Percentiles rank a stretch among this genome's conserved stretches.
These are phyloP conservation scores for Calyptommatus sinebrachiatus DNA, from an alignment of 2,113 vertebrate species.

Conservation along the genomic window DNA sequence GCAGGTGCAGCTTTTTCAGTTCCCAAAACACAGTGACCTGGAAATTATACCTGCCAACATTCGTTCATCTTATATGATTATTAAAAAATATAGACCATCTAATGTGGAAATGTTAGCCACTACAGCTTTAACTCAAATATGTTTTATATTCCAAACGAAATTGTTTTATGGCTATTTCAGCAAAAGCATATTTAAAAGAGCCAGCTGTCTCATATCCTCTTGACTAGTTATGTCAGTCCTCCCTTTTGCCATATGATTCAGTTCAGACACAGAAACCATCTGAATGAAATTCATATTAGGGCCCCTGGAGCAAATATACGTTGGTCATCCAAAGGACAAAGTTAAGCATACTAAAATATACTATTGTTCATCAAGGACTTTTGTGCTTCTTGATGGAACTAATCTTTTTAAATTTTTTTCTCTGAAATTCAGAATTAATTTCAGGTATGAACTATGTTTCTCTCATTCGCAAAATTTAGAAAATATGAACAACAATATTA, in stretches of 20 bases:
- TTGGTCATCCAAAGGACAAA: slow-evolving; percentile 15
- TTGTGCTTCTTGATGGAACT: background rate
- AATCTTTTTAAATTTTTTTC: background rate
- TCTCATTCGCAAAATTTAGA: background rate
- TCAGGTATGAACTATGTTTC: background rate
- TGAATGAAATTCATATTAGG: slow-evolving; percentile 14
- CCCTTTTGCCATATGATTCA: slow-evolving; percentile 12
- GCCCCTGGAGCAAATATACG: background rate
- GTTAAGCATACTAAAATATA: slow-evolving; percentile 2
- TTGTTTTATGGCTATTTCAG: slow-evolving; percentile 2
- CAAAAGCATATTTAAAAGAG: slow-evolving; percentile 2
- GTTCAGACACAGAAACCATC: slow-evolving; percentile 9
- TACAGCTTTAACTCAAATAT: slow-evolving; percentile 3
- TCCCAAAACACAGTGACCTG: background rate
- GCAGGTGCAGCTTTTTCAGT: slow-evolving; percentile 10
- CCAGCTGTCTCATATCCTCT: slow-evolving; percentile 23
- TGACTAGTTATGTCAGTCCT: slow-evolving; percentile 23
- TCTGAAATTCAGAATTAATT: background rate
- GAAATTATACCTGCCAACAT: slow-evolving; percentile 12
- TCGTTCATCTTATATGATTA: background rate
- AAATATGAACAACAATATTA: background rate
- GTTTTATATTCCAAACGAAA: slow-evolving; percentile 4
- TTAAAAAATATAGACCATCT: background rate
- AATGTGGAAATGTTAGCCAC: background rate
- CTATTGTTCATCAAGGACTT: background rate